phyloP scores from a whole-genome alignment of 2,797 vertebrate genomes.

The Anabas testudineus region DNA sequence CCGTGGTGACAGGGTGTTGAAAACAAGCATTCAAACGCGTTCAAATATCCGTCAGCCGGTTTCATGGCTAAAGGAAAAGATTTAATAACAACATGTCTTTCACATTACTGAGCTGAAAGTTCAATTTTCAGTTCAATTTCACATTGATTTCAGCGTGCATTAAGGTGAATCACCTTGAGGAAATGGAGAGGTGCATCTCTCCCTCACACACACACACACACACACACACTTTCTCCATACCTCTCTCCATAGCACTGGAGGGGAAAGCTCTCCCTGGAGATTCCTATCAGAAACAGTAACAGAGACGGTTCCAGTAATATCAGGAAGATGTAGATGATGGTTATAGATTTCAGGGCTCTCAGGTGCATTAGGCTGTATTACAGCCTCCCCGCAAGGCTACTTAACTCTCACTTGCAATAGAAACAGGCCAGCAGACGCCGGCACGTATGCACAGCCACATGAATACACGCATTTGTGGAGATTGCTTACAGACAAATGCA shows the following conservation, averaged over 20 bases:
- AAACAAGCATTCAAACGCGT: slow-evolving; percentile 54
- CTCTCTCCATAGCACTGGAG: slow-evolving; percentile 56
- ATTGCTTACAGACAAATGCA: slow-evolving; percentile 39
- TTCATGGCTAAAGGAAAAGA: slow-evolving; percentile 75
- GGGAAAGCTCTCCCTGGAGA: slow-evolving; percentile 75
- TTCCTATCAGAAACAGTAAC: slow-evolving; percentile 81
- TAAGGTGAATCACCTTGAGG: slow-evolving; percentile 84
- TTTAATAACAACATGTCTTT: slow-evolving; percentile 84
- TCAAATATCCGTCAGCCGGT: slow-evolving; percentile 65
- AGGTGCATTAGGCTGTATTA: slow-evolving; percentile 84
- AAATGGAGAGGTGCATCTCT: slow-evolving; percentile 76
- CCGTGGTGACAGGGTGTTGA: slow-evolving; percentile 20
- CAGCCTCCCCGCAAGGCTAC: slow-evolving; percentile 80
- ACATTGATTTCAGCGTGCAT: slow-evolving; percentile 84
- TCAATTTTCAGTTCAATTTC: slow-evolving; percentile 85
- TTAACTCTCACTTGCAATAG: slow-evolving; percentile 70
- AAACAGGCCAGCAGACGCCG: slow-evolving; percentile 57
- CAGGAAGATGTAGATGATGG: slow-evolving; percentile 81
- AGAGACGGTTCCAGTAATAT: slow-evolving; percentile 83
- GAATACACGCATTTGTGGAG: slow-evolving; percentile 46
- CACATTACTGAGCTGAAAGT: slow-evolving; percentile 79
- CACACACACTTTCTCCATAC: slow-evolving; percentile 13
- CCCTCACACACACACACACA: slow-evolving; percentile 6
- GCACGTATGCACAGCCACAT: slow-evolving; percentile 44
- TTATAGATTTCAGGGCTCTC: slow-evolving; percentile 83